Evolutionary conservation across 2,888 invertebrate species (phyloP).

Genomic region (Corythucha ciliata): DNA sequence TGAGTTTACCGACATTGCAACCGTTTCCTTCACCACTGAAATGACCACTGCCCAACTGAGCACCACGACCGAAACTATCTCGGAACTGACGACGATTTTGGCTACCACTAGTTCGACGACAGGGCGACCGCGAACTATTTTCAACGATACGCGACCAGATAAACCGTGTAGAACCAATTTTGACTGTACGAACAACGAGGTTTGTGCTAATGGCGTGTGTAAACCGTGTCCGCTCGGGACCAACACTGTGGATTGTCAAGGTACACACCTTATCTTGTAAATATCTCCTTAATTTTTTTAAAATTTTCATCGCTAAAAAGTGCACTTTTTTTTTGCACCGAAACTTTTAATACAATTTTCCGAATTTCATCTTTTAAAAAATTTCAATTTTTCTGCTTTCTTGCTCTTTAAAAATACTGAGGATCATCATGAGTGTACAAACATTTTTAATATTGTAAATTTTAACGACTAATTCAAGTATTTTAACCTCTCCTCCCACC

Average conservation of each 20-base stretch:
- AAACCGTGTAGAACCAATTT: constrained; percentile 56
- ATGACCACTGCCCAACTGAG: neutral
- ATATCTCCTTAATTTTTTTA: constrained; percentile 14
- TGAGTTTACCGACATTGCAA: neutral
- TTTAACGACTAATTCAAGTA: constrained; percentile 26
- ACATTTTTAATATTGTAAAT: no score
- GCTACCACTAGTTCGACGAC: constrained; percentile 7
- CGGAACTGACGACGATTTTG: constrained; percentile 14
- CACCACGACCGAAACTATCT: neutral
- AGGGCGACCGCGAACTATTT: no score
- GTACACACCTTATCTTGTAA: constrained; percentile 43
- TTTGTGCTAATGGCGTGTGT: constrained; percentile 74
- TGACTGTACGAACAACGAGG: constrained; percentile 75
- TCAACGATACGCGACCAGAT: neutral
- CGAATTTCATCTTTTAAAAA: neutral
- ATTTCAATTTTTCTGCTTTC: neutral
- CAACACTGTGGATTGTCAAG: constrained; percentile 51
- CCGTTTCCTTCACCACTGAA: neutral
- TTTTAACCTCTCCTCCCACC: constrained; percentile 2
- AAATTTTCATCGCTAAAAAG: no score
- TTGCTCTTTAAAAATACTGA: neutral
- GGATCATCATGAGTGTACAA: no score
- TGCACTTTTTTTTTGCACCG: neutral
- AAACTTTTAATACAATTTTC: constrained; percentile 8
- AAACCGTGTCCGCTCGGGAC: constrained; percentile 55